Conservation (phyloP, 1,140 invertebrate genomes). For the Probaryconus sp. region DNA sequence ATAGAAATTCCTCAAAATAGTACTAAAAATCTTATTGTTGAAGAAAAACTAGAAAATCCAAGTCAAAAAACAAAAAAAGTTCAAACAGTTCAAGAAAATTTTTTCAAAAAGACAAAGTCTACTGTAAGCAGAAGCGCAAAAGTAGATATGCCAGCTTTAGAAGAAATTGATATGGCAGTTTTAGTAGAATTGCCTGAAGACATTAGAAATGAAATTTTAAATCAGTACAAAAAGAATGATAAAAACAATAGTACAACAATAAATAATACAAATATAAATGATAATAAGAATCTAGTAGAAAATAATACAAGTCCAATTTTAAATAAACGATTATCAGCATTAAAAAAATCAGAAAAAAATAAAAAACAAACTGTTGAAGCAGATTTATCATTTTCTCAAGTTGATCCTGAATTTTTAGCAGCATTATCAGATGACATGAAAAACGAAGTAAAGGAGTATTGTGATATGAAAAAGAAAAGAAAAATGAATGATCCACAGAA, state of each 20-base stretch:
- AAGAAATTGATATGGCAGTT: slow-evolving; percentile 80
- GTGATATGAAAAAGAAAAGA: slow-evolving; percentile 77
- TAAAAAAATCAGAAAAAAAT: slow-evolving; percentile 16
- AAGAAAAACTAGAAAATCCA: slow-evolving; percentile 1
- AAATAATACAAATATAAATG: slow-evolving; percentile 18
- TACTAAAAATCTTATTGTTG: slow-evolving; percentile 5
- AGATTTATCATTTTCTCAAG: slow-evolving; percentile 71
- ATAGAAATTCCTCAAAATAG: background rate
- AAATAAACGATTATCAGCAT: slow-evolving; percentile 31
- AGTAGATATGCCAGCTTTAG: slow-evolving; percentile 58
- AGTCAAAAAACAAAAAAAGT: slow-evolving; percentile 31
- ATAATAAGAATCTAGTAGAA: slow-evolving; percentile 2
- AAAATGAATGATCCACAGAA: slow-evolving; percentile 22
- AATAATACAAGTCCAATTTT: background rate
- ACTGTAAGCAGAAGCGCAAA: slow-evolving; percentile 51
- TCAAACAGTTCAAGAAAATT: slow-evolving; percentile 64
- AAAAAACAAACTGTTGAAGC: too few species aligned
- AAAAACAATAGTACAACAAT: slow-evolving; percentile 3
- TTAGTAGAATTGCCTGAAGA: slow-evolving; percentile 82
- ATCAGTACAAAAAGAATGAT: slow-evolving; percentile 75
- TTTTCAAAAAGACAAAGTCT: slow-evolving; percentile 62
- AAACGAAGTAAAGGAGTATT: slow-evolving; percentile 75
- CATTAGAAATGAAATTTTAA: slow-evolving; percentile 81
- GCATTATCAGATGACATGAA: slow-evolving; percentile 79
- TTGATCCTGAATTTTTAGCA: slow-evolving; percentile 78